Evolutionary conservation across 2,797 vertebrate genomes (phyloP), one percentile per base, ranked within the genome.

Genomic region (Esox masquinongy): DNA sequence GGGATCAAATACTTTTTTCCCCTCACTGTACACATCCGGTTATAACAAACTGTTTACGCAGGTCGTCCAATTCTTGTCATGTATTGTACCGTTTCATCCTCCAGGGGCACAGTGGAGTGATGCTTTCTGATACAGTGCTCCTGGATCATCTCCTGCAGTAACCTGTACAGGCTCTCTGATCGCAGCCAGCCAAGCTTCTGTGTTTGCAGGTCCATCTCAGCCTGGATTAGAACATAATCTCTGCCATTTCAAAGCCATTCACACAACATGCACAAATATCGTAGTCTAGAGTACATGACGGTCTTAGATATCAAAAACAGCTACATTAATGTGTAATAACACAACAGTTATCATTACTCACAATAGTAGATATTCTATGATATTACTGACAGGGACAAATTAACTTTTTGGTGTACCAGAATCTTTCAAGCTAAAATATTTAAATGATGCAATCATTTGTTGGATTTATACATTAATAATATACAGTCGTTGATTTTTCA

Each of bases 121-220:
- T 94, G 91, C 71, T 89, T 93, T 83, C 86, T 93, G 77, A 95
- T 90, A 43, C 82, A 91, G 82, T 94, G 88, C 4, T 95, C 94
- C 79, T 94, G 88, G 69, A 95, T 87, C 84, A 96, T 94, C 85
- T 97, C 96, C 68, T 92, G 92, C 79, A 97, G 87, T 6, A 90
- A 78, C 56, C 91, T 89, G 73, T 93, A 74, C 67, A 96, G 79
- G 49, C 89, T 86, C 82, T 96, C 95, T 0, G 90, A 92, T 59
- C 87, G 88, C 73, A 97, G 87, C 96, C 96, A 97, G 15, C 82
- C 74, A 64, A 90, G 83, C 75, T 87, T 93, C 80, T 93, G 93
- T 49, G 83, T 79, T 68, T 88, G 91, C 69, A 97, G 83, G 79
- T 94, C 93, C 79, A 92, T 91, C 80, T 94, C 92, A 1, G 90